Base-by-base conservation (phyloP, 2,797 vertebrate genomes). In the Myotis myotis region DNA sequence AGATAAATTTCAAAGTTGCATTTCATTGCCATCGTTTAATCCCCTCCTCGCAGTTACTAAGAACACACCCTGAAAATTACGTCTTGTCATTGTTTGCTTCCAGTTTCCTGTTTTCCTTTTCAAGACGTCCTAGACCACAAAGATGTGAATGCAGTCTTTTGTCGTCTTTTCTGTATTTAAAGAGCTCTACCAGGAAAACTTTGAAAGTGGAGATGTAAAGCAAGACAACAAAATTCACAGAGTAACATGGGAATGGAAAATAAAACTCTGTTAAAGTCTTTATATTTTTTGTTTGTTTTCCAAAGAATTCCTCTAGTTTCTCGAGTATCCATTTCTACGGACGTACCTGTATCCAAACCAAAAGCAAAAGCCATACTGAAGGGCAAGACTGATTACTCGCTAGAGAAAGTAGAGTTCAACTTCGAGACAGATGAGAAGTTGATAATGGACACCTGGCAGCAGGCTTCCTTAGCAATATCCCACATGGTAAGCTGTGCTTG, bases 401-500 rank as follows among this genome's bases (percentile, higher is more conserved):
- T 95, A n/a, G 97, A 98, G 96, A 97, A 60, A 17, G 11, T 47
- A 28, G 80, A 82, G 30, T 44, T 86, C 7, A 85, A 82, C 91
- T 95, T 71, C 28, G 92, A 89, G 22, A 64, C 74, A 4, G 96
- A 98, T 84, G 98, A 99, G 91, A 99, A 98, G 92, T 70, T 99
- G 33, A 83, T 99, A 23, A 86, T 89, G 38, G 97, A 98, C 91
- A 97, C 96, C 0, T 99, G 98, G 89, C 98, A 99, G 72, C 98
- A 97, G 62, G 98, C 98, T 30, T 66, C 98, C n/a, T 72, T 91
- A 83, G 94, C 98, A 47, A 75, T 99, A 91, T 98, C 96, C 75
- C 97, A 97, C 83, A 96, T 99, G 99, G 99, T 99, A 98, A 98
- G 93, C 81, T 70, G 15, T 12, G 22, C 30, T 82, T 75, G 11